Percentiles rank a stretch among this genome's conserved stretches.
phyloP scores from a whole-genome alignment of 1,140 invertebrate genomes.

The Melitaea cinxia region DNA sequence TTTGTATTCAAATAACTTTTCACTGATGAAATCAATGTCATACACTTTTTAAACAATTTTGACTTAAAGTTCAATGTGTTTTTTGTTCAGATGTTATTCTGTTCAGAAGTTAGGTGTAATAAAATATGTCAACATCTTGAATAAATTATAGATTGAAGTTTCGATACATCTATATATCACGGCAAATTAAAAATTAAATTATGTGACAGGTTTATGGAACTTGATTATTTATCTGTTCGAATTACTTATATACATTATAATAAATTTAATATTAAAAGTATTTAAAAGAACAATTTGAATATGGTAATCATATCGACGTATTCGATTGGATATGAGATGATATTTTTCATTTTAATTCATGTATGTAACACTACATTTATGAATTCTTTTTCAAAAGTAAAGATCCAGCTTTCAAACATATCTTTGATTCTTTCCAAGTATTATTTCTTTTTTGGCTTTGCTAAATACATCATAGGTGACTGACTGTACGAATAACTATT shows the following conservation, averaged over 20 bases:
- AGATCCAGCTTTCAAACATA: too few relatives aligned
- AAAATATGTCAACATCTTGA: conserved; percentile 2
- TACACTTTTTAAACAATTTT: too few relatives aligned
- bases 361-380: too few relatives aligned
- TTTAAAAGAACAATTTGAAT: not conserved
- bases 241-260: conserved; percentile 6
- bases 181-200: not conserved
- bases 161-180: not conserved
- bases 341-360: not conserved
- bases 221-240: not conserved
- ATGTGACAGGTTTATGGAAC: not conserved
- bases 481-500: too few relatives aligned
- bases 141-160: not conserved
- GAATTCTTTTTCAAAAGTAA: too few relatives aligned
- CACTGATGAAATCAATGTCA: too few relatives aligned
- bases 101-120: not conserved
- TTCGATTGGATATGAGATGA: not conserved
- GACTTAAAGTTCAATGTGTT: too few relatives aligned
- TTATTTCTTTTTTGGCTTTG: too few relatives aligned
- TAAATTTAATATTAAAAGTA: not conserved
- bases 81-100: too few relatives aligned
- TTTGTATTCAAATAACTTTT: too few relatives aligned
- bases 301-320: not conserved
- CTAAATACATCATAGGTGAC: too few relatives aligned
- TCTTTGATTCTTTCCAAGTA: too few relatives aligned